Conservation (phyloP, 1,140 invertebrate genomes). For the Caenorhabditis latens region DNA sequence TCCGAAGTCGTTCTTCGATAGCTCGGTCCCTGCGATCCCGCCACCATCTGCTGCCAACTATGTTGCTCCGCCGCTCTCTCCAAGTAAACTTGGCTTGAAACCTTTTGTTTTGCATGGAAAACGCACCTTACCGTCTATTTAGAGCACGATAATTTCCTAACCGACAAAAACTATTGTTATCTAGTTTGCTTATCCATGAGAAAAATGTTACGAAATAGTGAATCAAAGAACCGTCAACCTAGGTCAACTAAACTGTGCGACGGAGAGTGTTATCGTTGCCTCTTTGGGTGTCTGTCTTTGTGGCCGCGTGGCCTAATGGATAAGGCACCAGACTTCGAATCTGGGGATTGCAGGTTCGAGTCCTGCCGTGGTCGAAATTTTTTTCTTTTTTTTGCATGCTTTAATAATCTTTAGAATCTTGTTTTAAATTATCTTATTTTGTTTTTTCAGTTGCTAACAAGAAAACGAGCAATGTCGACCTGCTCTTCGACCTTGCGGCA, state of each 20-base stretch:
- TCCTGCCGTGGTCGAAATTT: background rate
- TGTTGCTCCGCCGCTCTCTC: slow-evolving; percentile 4
- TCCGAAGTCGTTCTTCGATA: background rate
- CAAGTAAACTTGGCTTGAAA: background rate
- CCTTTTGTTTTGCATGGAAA: background rate
- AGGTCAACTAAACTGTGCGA: too few species aligned
- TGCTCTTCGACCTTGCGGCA: background rate
- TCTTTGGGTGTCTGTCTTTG: background rate
- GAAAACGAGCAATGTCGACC: background rate
- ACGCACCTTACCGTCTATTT: background rate
- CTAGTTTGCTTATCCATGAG: too few species aligned
- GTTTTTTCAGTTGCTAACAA: background rate
- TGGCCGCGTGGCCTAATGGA: slow-evolving; percentile 3
- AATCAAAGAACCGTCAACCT: too few species aligned
- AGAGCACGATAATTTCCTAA: background rate
- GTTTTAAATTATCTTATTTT: background rate
- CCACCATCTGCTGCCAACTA: slow-evolving; percentile 11
- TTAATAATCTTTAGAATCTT: too few species aligned
- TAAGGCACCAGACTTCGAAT: slow-evolving; percentile 9
- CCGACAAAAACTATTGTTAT: too few species aligned
- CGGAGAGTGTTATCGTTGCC: background rate
- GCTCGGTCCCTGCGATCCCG: background rate
- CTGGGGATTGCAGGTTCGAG: slow-evolving; percentile 35
- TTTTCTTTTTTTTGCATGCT: background rate
- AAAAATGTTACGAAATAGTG: too few species aligned